phyloP scores from a whole-genome alignment of 1,140 invertebrate genomes.

The Acyrthosiphon pisum region DNA sequence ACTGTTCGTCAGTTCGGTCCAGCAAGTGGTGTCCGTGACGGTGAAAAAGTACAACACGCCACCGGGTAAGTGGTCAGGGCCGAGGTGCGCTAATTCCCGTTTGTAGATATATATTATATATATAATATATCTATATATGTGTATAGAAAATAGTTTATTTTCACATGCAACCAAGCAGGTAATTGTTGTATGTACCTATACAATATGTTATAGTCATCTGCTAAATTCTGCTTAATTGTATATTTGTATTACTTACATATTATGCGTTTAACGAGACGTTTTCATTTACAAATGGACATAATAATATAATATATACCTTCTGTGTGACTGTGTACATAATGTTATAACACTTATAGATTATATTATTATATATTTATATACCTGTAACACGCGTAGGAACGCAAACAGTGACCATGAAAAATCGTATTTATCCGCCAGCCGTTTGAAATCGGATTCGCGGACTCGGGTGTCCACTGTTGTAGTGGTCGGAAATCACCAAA shows the following conservation, averaged over 20 bases:
- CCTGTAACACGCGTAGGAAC: not conserved
- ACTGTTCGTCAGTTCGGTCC: conserved; percentile 79
- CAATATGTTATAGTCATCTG: not conserved
- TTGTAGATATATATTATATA: not conserved
- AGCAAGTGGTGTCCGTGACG: conserved; percentile 80
- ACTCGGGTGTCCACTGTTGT: not conserved
- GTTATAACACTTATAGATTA: not conserved
- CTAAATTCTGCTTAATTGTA: not conserved
- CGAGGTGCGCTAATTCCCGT: not conserved
- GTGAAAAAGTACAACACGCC: conserved; percentile 69
- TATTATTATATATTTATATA: not conserved
- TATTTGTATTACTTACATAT: not conserved
- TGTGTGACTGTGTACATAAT: not conserved
- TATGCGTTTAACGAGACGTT: not conserved
- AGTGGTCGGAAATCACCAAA: not conserved
- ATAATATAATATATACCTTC: no score
- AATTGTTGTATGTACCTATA: not conserved
- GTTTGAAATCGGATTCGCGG: conserved; percentile 7
- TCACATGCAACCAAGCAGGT: not conserved
- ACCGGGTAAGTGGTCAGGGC: conserved; percentile 23
- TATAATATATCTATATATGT: no score
- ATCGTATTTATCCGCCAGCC: conserved; percentile 16
- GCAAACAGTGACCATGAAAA: conserved; percentile 39
- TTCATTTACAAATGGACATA: not conserved
- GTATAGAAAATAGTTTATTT: not conserved